Base-by-base conservation (phyloP, 2,888 invertebrate genomes). In the Xestia ashworthii region DNA sequence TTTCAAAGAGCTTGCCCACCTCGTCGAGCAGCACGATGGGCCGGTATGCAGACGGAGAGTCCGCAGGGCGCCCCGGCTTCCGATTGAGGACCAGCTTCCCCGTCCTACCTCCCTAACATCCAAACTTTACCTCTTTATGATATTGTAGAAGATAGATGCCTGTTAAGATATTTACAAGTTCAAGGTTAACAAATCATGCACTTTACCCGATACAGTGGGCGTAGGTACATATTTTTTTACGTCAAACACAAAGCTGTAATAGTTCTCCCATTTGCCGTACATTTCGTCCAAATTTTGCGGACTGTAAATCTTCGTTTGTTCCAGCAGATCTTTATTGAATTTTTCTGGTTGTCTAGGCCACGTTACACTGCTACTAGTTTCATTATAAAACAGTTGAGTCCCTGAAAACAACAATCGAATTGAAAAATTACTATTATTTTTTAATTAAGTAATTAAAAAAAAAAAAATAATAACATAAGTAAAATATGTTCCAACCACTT, bases 201-300 rank as follows among this genome's bases (percentile, higher is more conserved):
- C 46, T 71, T 60, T 88, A 94, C 94, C 92, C 44, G 93, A 93
- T 58, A 85, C 68, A 11, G 72, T 32, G 0, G 93, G 91, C 55
- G 70, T 78, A 0, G 93, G 94, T 25, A 69, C 73, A 77, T 87
- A 90, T n/a, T 70, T 78, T 0, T 84, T 74, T 5, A 83, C 9
- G 58, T 88, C 80, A 16, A 67, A 41, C 19, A 90, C 76, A 48
- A 74, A 74, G 8, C 68, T 41, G 8, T 75, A 19, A 74, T 92
- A 92, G 5, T 50, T 76, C 0, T 76, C 60, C 88, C 87, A 90
- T 12, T 81, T 67, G 3, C 84, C 81, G 67, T 88, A 89, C 22
- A 85, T 80, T 22, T 41, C 44, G 32, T 78, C 69, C 44, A 88
- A 58, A 70, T 74, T 22, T 19, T 76, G 68, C 6, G 48, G 60